Conservation (phyloP, 2,113 vertebrate species). For the Pelvicachromis taeniatus region DNA sequence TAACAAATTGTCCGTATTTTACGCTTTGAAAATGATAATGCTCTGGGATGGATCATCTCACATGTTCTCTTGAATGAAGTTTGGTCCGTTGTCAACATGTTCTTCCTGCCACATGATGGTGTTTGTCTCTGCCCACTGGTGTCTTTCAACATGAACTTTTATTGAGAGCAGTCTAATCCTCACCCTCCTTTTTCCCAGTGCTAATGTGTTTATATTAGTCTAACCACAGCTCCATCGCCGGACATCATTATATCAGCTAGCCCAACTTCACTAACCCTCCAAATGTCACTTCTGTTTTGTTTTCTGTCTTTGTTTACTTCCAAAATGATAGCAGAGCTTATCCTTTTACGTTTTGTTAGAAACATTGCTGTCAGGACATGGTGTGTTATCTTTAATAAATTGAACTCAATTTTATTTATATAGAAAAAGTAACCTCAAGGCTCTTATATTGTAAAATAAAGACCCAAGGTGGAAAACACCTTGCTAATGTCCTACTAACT, state of each 20-base stretch:
- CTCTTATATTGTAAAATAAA: background rate
- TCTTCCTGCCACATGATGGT: background rate
- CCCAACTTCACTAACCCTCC: background rate
- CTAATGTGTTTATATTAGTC: background rate
- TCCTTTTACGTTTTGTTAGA: background rate
- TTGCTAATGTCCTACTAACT: background rate
- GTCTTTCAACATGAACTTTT: background rate
- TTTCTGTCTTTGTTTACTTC: background rate
- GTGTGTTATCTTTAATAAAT: background rate
- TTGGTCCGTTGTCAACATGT: background rate
- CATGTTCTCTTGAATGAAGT: background rate
- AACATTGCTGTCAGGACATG: background rate
- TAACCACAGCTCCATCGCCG: background rate
- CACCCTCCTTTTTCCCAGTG: background rate
- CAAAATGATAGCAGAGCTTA: background rate
- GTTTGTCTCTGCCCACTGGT: background rate
- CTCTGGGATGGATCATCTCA: background rate
- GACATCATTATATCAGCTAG: background rate
- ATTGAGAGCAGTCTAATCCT: background rate
- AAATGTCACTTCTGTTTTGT: background rate
- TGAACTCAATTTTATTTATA: background rate
- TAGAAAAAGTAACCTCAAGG: background rate
- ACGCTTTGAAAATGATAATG: background rate
- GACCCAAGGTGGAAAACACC: background rate
- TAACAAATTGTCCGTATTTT: background rate